These are phyloP conservation scores for Atopsyche davidsoni DNA, from an alignment of 1,140 invertebrate species.

Conservation along the genomic window DNA sequence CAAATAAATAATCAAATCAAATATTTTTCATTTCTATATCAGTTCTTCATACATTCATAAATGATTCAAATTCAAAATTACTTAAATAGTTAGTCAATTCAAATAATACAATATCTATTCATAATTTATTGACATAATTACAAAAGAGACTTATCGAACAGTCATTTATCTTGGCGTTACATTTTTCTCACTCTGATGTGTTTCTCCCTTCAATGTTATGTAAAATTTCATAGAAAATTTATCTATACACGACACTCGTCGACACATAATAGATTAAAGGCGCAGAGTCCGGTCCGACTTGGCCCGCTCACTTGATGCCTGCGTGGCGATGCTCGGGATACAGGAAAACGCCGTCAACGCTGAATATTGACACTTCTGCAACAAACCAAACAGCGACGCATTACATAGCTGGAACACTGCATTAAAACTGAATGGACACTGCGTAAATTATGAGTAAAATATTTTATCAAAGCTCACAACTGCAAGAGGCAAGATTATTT, in stretches of 20 bases:
- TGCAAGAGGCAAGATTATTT: no score
- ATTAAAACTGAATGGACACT: constrained; percentile 6
- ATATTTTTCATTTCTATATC: constrained; percentile 11
- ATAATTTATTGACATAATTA: constrained; percentile 25
- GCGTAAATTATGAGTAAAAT: no score
- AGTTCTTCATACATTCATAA: constrained; percentile 16
- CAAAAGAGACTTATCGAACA: constrained; percentile 27
- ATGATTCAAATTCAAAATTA: constrained; percentile 8
- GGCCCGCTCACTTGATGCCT: constrained; percentile 37
- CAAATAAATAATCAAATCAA: constrained; percentile 23
- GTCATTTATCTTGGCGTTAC: constrained; percentile 28
- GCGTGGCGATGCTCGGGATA: constrained; percentile 55
- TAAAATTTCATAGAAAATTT: constrained; percentile 25
- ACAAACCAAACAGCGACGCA: constrained; percentile 34
- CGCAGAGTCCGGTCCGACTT: constrained; percentile 21
- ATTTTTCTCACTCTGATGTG: constrained; percentile 25
- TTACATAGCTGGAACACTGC: no score
- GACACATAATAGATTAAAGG: constrained; percentile 24
- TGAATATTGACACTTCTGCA: constrained; percentile 89
- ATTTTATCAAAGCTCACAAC: no score
- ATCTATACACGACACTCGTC: constrained; percentile 24
- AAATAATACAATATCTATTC: constrained; percentile 18
- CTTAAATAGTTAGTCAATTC: constrained; percentile 10
- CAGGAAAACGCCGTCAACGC: constrained; percentile 77
- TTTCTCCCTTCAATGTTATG: constrained; percentile 12